Conservation (phyloP, 2,888 invertebrate species). For the Agelastica alni region DNA sequence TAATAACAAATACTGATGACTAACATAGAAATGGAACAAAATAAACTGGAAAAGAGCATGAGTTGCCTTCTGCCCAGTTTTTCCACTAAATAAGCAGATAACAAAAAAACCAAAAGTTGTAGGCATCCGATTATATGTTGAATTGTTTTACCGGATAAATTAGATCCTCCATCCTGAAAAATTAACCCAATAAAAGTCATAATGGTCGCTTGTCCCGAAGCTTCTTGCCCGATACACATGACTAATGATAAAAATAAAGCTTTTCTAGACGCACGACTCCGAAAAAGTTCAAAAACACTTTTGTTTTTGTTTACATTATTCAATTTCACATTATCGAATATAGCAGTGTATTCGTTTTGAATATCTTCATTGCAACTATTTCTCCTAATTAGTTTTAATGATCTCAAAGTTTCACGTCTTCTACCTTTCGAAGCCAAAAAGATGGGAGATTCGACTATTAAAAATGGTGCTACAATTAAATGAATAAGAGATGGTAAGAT, state of each 20-base stretch:
- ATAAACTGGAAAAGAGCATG: not conserved
- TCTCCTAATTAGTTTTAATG: not conserved
- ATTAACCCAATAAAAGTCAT: not conserved
- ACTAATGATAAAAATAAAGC: constrained; percentile 1
- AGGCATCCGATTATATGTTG: not conserved
- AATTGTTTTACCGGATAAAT: not conserved
- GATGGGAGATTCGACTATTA: not conserved
- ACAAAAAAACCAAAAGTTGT: not conserved
- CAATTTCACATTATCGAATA: too few relatives aligned
- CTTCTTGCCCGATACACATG: not conserved
- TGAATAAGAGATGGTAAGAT: not conserved
- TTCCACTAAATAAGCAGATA: not conserved
- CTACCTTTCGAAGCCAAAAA: not conserved
- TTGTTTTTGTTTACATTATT: not conserved
- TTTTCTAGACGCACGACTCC: not conserved
- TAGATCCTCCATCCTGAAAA: not conserved
- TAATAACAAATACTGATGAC: not conserved
- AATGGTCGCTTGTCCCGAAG: not conserved
- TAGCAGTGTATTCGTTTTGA: too few relatives aligned
- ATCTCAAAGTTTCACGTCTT: not conserved
- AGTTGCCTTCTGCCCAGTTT: not conserved
- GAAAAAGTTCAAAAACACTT: not conserved
- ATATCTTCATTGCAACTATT: too few relatives aligned
- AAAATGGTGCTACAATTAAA: not conserved
- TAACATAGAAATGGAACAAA: not conserved